Evolutionary conservation across 2,797 vertebrate genomes (phyloP).

Genomic region (Sus cebifrons): DNA sequence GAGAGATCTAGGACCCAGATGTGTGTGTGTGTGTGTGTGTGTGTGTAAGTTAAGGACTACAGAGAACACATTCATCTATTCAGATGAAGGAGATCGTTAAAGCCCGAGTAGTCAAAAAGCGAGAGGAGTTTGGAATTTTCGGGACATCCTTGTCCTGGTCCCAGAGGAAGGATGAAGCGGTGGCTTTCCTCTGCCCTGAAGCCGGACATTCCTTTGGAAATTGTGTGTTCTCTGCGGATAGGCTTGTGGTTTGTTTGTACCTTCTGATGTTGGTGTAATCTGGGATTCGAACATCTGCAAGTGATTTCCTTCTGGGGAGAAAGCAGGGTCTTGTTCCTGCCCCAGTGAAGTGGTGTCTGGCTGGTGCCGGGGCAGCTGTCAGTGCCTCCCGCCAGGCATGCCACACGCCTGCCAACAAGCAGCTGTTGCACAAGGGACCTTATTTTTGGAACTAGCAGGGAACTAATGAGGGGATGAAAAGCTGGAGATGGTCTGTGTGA

Average conservation of each 20-base stretch:
- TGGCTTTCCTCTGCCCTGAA: background rate
- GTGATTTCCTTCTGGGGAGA: constrained; percentile 81
- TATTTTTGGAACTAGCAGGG: background rate
- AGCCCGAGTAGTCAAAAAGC: background rate
- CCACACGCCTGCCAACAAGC: constrained; percentile 35
- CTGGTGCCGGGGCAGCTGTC: constrained; percentile 60
- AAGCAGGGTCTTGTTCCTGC: constrained; percentile 61
- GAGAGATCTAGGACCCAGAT: background rate
- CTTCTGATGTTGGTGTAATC: constrained; percentile 67
- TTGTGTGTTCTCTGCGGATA: background rate
- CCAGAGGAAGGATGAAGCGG: background rate
- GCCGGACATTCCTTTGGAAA: background rate
- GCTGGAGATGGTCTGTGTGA: background rate
- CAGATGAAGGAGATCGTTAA: background rate
- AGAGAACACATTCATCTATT: background rate
- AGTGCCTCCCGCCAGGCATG: background rate
- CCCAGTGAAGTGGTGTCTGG: background rate
- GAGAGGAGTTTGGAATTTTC: background rate
- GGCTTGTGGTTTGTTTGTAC: constrained; percentile 39
- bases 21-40: background rate
- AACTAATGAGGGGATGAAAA: background rate
- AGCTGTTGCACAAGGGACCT: background rate
- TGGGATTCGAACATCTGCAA: constrained; percentile 86
- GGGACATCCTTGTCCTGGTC: background rate
- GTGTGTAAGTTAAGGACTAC: background rate